A percentile compares a stretch with the other conserved stretches of the same genome.
phyloP scores from a whole-genome alignment of 1,140 invertebrate genomes.

The Leptonema lineaticorne region DNA sequence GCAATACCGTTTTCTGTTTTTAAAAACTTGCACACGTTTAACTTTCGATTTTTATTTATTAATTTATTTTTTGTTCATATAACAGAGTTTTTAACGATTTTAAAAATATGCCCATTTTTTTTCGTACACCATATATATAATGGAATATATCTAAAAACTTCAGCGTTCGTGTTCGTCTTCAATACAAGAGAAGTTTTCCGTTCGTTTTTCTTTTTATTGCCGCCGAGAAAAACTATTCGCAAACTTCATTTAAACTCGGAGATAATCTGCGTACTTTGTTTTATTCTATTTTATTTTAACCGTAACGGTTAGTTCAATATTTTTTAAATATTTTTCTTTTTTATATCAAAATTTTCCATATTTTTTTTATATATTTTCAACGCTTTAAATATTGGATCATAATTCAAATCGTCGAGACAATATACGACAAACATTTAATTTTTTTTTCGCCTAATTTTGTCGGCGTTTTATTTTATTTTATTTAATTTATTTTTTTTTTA shows the following conservation, averaged over 20 bases:
- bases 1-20: not conserved
- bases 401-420: constrained; percentile 18
- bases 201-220: constrained; percentile 15
- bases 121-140: no score
- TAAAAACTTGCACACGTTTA: not conserved
- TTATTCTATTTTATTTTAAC: no score
- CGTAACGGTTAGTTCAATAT: no score
- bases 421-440: constrained; percentile 19
- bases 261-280: constrained; percentile 12
- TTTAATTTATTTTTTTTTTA: no score
- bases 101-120: constrained; percentile 32
- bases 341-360: not conserved
- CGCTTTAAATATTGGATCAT: not conserved
- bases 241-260: constrained; percentile 11
- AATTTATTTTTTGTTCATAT: no score
- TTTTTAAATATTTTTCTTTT: no score
- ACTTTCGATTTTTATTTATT: no score
- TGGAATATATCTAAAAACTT: no score
- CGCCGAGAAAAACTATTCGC: constrained; percentile 13
- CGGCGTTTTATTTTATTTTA: no score
- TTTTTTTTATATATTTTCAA: not conserved
- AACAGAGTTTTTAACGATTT: no score
- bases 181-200: no score
- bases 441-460: no score
- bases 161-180: constrained; percentile 20